phyloP scores from a whole-genome alignment of 2,888 invertebrate genomes.

The Tanypteryx hageni region DNA sequence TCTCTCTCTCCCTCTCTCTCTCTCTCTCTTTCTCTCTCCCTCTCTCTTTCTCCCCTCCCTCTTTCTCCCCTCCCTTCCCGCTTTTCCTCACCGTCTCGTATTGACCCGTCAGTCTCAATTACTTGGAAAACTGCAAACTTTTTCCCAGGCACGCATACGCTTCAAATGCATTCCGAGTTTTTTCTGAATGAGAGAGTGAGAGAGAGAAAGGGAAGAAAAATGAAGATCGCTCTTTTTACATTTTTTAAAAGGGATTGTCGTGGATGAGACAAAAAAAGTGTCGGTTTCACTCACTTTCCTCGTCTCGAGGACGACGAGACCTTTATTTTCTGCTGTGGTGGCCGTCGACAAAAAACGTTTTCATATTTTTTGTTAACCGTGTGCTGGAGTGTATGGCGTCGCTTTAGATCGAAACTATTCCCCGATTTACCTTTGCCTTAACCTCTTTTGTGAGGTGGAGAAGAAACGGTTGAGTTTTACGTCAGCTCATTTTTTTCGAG shows the following conservation, averaged over 20 bases:
- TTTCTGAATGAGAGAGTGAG: not conserved
- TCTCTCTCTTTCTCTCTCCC: not conserved
- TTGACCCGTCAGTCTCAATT: slow-evolving; percentile 23
- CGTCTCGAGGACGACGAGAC: no score
- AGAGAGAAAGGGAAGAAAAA: not conserved
- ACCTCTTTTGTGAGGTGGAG: not conserved
- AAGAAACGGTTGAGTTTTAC: not conserved
- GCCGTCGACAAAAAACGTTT: no score
- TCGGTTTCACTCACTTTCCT: no score
- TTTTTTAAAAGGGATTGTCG: no score
- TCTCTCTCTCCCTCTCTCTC: not conserved
- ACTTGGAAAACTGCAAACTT: not conserved
- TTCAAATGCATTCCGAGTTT: slow-evolving; percentile 7
- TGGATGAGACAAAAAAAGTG: no score
- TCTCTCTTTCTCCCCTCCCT: not conserved
- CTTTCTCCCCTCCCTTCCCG: not conserved
- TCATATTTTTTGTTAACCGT: no score
- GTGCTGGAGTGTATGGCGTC: not conserved
- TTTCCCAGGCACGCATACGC: not conserved
- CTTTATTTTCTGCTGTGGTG: no score
- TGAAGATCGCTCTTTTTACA: no score
- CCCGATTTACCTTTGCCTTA: not conserved
- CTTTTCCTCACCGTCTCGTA: not conserved
- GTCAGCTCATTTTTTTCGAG: not conserved
- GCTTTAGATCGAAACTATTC: not conserved